These are phyloP conservation scores for Cisticola juncidis DNA, from an alignment of 2,113 vertebrate genomes.

Conservation along the genomic window DNA sequence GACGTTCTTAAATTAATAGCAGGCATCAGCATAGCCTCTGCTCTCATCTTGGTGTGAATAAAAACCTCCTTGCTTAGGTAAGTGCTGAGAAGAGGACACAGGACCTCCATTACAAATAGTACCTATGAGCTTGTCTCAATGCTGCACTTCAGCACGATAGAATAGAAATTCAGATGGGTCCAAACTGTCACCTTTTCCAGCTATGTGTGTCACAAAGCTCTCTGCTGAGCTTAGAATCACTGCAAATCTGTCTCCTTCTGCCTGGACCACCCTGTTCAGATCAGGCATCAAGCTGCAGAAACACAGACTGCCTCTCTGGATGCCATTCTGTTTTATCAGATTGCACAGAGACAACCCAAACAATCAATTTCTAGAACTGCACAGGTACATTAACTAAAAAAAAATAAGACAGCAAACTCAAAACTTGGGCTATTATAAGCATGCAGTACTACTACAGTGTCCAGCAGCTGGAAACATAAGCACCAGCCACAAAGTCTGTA, in stretches of 20 bases:
- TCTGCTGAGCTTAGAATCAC: neutral
- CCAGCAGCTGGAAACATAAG: neutral
- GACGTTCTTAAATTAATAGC: neutral
- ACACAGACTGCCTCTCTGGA: neutral
- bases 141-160: neutral
- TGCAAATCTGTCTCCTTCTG: neutral
- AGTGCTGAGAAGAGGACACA: neutral
- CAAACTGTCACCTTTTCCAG: rapidly evolving
- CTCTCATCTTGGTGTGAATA: neutral
- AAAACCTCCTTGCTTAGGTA: neutral
- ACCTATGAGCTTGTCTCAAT: neutral
- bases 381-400: neutral
- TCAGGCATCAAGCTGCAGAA: neutral
- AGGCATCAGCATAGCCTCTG: neutral
- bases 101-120: neutral
- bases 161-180: neutral
- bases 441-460: neutral
- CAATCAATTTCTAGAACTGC: neutral
- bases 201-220: neutral
- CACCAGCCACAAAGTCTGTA: neutral
- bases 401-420: neutral
- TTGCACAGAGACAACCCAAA: neutral
- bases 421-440: neutral
- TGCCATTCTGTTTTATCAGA: neutral
- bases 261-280: neutral